Conservation (phyloP, 2,113 vertebrate species). For the Chauna torquata region DNA sequence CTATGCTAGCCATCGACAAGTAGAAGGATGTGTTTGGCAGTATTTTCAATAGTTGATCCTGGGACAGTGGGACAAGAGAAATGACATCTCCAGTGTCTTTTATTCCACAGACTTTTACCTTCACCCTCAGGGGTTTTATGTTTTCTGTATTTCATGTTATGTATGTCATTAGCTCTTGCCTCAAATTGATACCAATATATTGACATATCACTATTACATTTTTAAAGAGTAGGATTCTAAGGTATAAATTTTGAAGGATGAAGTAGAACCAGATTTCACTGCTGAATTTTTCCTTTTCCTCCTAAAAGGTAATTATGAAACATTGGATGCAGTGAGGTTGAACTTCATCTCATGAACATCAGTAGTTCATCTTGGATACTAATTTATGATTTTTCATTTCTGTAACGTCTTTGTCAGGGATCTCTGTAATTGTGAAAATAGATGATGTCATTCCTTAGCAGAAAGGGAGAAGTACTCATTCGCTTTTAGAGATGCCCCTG, state of each 20-base stretch:
- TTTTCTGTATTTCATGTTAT: neutral
- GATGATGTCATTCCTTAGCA: neutral
- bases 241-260: neutral
- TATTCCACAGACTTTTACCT: neutral
- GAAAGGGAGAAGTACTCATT: neutral
- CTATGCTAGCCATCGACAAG: neutral
- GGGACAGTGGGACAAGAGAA: neutral
- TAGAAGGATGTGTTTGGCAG: neutral
- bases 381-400: neutral
- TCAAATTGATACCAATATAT: neutral
- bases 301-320: neutral
- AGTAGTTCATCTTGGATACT: neutral
- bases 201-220: fast-evolving
- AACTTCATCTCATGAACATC: neutral
- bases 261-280: neutral
- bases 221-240: neutral
- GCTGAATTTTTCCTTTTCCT: neutral
- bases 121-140: neutral
- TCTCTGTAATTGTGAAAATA: neutral
- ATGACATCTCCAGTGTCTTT: neutral
- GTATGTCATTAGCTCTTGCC: neutral
- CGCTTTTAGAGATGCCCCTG: neutral
- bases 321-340: neutral
- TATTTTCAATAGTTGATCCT: neutral
- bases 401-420: neutral